Percentiles rank a stretch among this genome's conserved stretches.
Conservation (phyloP, 35 echinoderm and acorn worm species). For the Lytechinus variegatus region DNA sequence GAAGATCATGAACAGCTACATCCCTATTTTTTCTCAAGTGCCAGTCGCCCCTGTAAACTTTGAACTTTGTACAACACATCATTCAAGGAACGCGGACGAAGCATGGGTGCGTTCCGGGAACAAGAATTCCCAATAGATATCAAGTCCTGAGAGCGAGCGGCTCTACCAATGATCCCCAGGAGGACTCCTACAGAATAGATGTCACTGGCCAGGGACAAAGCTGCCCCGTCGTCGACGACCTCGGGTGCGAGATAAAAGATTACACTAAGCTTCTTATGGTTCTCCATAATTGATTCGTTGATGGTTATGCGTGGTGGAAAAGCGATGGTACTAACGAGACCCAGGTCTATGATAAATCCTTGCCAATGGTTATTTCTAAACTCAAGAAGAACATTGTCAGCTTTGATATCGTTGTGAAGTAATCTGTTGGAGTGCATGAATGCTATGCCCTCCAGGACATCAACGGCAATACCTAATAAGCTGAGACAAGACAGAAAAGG, state of each 20-base stretch:
- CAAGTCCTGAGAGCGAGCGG: background rate
- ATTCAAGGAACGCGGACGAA: background rate
- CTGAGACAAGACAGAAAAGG: background rate
- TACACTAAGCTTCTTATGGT: background rate
- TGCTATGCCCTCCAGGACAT: conserved; percentile 6
- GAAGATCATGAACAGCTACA: background rate
- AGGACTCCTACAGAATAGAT: conserved; percentile 25
- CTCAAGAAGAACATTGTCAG: conserved; percentile 33
- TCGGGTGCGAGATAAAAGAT: background rate
- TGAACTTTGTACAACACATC: background rate
- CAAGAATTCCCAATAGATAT: background rate
- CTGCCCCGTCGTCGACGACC: background rate
- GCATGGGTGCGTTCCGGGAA: background rate
- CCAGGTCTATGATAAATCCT: conserved; percentile 31
- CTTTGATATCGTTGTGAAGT: conserved; percentile 48
- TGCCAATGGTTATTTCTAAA: background rate
- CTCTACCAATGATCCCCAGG: background rate
- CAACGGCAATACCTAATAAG: background rate
- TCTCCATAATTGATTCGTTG: background rate
- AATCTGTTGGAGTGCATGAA: conserved; percentile 22
- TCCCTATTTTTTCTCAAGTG: background rate
- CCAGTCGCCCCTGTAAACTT: background rate
- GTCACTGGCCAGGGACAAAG: background rate
- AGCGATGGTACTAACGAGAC: background rate
- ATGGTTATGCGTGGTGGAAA: background rate